Evolutionary conservation across 2,113 vertebrate genomes (phyloP).

Genomic region (Chaetodon auriga): DNA sequence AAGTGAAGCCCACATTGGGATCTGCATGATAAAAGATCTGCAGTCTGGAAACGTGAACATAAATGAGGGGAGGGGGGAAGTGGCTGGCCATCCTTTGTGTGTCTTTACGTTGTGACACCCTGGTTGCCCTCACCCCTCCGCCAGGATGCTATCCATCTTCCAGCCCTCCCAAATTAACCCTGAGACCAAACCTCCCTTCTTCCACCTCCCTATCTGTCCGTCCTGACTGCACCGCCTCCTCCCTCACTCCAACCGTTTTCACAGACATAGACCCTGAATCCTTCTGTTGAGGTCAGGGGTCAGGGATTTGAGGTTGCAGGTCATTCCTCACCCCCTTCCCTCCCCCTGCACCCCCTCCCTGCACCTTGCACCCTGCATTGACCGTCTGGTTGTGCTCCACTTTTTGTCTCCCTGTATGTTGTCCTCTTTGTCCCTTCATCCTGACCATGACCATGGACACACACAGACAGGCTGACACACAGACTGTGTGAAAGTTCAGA

Average conservation of each 20-base stretch:
- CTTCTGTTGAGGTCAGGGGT: constrained; percentile 69
- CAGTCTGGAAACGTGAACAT: constrained; percentile 13
- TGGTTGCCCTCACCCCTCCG: constrained; percentile 52
- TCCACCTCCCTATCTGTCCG: constrained; percentile 46
- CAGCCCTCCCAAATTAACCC: constrained; percentile 49
- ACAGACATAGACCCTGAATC: constrained; percentile 37
- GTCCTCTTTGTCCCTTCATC: constrained; percentile 45
- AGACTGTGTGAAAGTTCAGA: constrained; percentile 29
- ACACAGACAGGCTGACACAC: neutral
- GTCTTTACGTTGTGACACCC: constrained; percentile 26
- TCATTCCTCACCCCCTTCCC: constrained; percentile 49
- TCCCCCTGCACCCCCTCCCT: constrained; percentile 12
- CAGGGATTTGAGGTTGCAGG: constrained; percentile 61
- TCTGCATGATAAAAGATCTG: constrained; percentile 53
- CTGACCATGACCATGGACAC: constrained; percentile 37
- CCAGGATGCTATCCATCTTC: constrained; percentile 73
- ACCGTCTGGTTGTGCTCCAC: constrained; percentile 4
- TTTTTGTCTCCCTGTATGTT: constrained; percentile 38
- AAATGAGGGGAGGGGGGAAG: constrained; percentile 13
- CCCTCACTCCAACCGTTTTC: constrained; percentile 49
- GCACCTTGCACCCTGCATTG: constrained; percentile 51
- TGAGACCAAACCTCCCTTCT: constrained; percentile 45
- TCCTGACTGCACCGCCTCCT: constrained; percentile 11
- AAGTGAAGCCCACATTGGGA: neutral
- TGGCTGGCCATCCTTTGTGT: constrained; percentile 54